phyloP scores from a whole-genome alignment of 1,140 invertebrate species.

The Dendroctonus ponderosae region DNA sequence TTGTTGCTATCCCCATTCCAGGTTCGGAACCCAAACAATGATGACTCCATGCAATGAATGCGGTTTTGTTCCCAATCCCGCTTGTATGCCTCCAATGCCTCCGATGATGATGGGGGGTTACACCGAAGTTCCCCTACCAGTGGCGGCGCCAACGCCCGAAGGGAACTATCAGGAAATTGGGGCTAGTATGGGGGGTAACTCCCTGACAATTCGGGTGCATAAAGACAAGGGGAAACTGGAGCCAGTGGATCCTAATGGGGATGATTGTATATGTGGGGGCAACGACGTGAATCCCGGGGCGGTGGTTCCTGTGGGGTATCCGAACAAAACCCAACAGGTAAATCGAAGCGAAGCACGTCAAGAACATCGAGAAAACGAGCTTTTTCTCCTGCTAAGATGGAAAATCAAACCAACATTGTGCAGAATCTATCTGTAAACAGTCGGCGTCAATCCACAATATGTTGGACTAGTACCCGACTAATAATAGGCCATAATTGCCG shows the following conservation, averaged over 20 bases:
- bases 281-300: neutral
- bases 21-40: constrained; percentile 7
- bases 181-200: constrained; percentile 49
- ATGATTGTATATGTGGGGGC: constrained; percentile 18
- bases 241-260: constrained; percentile 31
- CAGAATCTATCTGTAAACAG: no score
- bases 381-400: no score
- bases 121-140: neutral
- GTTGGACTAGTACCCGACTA: neutral
- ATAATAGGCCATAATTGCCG: constrained; percentile 1
- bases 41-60: constrained; percentile 43
- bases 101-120: neutral
- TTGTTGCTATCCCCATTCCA: neutral
- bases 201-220: constrained; percentile 48
- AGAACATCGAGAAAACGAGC: no score
- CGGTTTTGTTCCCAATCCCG: constrained; percentile 26
- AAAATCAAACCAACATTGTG: no score
- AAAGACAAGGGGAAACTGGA: constrained; percentile 46
- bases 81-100: constrained; percentile 20
- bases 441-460: neutral
- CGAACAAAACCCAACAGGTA: constrained; percentile 20
- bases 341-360: neutral
- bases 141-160: constrained; percentile 11
- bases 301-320: neutral
- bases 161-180: constrained; percentile 50